phyloP scores from a whole-genome alignment of 2,888 invertebrate genomes.

The Hypena proboscidalis region DNA sequence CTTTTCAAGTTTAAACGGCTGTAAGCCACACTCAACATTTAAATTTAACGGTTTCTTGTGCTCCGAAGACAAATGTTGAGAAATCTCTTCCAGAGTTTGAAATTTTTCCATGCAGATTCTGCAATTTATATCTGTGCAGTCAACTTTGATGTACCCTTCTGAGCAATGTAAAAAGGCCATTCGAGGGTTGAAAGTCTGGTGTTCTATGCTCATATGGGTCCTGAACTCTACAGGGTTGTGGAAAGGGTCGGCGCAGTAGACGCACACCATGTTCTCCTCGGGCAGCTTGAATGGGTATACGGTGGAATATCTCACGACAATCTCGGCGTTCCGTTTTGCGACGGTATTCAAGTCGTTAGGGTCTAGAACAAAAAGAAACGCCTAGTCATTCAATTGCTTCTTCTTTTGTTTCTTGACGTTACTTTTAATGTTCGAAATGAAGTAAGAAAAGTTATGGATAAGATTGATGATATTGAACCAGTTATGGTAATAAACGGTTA shows the following conservation, averaged over 20 bases:
- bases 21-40: constrained; percentile 61
- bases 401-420: constrained; percentile 27
- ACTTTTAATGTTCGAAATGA: constrained; percentile 5
- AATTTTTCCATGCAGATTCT: constrained; percentile 59
- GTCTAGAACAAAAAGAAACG: constrained; percentile 83
- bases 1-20: constrained; percentile 68
- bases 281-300: constrained; percentile 79
- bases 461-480: no score
- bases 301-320: constrained; percentile 74
- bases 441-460: not conserved
- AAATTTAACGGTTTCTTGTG: constrained; percentile 61
- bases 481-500: no score
- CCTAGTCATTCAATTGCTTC: constrained; percentile 66
- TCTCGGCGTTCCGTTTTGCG: constrained; percentile 77
- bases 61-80: constrained; percentile 58
- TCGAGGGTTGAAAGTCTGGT: constrained; percentile 60
- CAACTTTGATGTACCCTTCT: constrained; percentile 73
- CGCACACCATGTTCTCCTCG: constrained; percentile 73
- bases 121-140: constrained; percentile 69
- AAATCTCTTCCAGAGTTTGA: constrained; percentile 57
- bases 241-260: constrained; percentile 72
- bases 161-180: constrained; percentile 69
- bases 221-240: constrained; percentile 64
- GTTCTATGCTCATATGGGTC: constrained; percentile 70
- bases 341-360: constrained; percentile 66